Percentiles rank a stretch among this genome's conserved stretches.
These are phyloP conservation scores for Paramisgurnus dabryanus DNA, from an alignment of 2,113 vertebrate species.

Conservation along the genomic window DNA sequence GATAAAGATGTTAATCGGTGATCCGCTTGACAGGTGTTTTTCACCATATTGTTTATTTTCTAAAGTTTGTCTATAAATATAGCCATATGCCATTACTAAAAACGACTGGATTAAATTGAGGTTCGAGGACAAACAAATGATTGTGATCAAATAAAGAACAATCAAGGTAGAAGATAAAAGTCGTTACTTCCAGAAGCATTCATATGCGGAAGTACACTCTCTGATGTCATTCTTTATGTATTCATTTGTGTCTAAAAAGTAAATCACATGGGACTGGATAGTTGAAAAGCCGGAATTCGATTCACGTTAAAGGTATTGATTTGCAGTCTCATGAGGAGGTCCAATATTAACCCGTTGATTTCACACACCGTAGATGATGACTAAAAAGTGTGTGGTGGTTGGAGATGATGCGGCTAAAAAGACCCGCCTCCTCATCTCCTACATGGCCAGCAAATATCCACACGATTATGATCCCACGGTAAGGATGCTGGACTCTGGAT, in stretches of 20 bases:
- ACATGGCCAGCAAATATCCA: conserved; percentile 98
- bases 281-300: background rate
- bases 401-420: conserved; percentile 98
- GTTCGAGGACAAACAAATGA: background rate
- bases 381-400: conserved; percentile 98
- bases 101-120: background rate
- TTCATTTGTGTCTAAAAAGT: conserved; percentile 19
- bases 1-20: background rate
- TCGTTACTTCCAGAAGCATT: background rate
- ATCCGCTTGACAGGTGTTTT: background rate
- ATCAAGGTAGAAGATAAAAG: background rate
- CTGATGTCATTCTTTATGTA: background rate
- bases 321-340: background rate
- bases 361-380: conserved; percentile 84
- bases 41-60: background rate
- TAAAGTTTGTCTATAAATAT: background rate
- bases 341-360: background rate
- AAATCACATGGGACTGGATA: background rate
- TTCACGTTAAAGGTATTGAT: background rate
- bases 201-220: conserved; percentile 31
- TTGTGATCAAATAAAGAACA: background rate
- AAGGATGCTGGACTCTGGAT: conserved; percentile 32
- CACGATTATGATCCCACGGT: conserved; percentile 98
- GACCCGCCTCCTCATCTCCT: conserved; percentile 97
- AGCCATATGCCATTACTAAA: background rate